phyloP scores from a whole-genome alignment of 1,140 invertebrate species.

The Archivesica marissinica region DNA sequence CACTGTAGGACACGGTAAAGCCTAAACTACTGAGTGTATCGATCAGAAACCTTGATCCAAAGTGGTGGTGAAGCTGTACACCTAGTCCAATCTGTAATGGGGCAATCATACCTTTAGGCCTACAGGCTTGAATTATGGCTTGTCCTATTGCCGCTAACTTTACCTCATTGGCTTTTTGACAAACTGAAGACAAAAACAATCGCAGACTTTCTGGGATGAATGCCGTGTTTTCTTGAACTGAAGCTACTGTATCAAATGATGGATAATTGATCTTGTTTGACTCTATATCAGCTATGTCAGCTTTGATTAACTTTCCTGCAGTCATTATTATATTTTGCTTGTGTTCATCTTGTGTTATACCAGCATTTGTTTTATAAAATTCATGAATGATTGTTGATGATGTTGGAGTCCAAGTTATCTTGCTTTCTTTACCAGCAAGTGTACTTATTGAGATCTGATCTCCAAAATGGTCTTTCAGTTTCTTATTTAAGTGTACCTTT shows the following conservation, averaged over 20 bases:
- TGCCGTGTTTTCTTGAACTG: neutral
- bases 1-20: slow-evolving; percentile 67
- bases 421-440: too few relatives aligned
- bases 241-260: neutral
- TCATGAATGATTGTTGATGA: too few relatives aligned
- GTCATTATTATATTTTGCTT: too few relatives aligned
- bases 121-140: slow-evolving; percentile 59
- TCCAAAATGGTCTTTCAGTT: too few relatives aligned
- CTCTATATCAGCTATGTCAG: slow-evolving; percentile 19
- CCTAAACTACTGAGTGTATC: slow-evolving; percentile 64
- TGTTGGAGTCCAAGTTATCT: too few relatives aligned
- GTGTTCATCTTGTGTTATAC: too few relatives aligned
- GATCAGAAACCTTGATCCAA: slow-evolving; percentile 66
- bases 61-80: slow-evolving; percentile 69
- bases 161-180: slow-evolving; percentile 32
- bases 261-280: slow-evolving; percentile 19
- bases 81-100: slow-evolving; percentile 68
- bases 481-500: too few relatives aligned
- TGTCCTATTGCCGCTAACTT: slow-evolving; percentile 65
- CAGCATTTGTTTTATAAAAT: too few relatives aligned
- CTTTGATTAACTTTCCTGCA: too few relatives aligned
- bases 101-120: slow-evolving; percentile 62
- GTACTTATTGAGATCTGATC: too few relatives aligned
- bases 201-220: slow-evolving; percentile 36
- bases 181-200: neutral